phyloP scores from a whole-genome alignment of 2,797 vertebrate species.

The Ctenopoma kingsleyae region DNA sequence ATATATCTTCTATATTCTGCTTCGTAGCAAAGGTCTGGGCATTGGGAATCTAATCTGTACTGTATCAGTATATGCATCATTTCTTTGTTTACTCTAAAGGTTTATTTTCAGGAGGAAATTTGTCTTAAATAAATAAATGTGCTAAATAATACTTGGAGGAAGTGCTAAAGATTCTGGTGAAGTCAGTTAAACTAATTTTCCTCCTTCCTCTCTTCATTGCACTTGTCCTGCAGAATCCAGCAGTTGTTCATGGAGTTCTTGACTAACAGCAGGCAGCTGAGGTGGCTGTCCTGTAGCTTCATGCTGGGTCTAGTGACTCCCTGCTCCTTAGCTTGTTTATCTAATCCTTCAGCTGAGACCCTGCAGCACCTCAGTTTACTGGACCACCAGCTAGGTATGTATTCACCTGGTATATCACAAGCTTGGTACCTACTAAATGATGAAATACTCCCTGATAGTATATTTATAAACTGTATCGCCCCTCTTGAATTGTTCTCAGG shows the following conservation, averaged over 20 bases:
- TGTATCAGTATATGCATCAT: background rate
- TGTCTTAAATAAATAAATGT: background rate
- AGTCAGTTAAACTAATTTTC: slow-evolving; percentile 11
- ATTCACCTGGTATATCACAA: background rate
- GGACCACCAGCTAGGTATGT: slow-evolving; percentile 90
- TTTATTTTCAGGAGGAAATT: slow-evolving; percentile 4
- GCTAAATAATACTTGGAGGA: background rate
- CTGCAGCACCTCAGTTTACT: slow-evolving; percentile 96
- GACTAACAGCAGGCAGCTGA: slow-evolving; percentile 94
- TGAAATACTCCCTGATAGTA: background rate
- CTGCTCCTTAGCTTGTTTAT: slow-evolving; percentile 92
- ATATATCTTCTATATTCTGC: background rate
- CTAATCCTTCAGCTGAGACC: slow-evolving; percentile 92
- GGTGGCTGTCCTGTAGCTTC: slow-evolving; percentile 96
- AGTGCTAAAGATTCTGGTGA: background rate
- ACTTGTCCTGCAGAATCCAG: slow-evolving; percentile 88
- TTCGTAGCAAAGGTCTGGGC: background rate
- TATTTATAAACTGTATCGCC: background rate
- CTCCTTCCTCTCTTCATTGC: background rate
- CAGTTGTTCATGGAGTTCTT: slow-evolving; percentile 95
- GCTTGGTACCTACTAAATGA: background rate
- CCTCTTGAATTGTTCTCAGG: slow-evolving; percentile 60
- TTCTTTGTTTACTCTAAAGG: background rate
- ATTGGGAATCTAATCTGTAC: no score
- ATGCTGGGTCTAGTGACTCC: slow-evolving; percentile 96